These are phyloP conservation scores for Bombus terrestris DNA, from an alignment of 1,140 invertebrate genomes.

Conservation along the genomic window DNA sequence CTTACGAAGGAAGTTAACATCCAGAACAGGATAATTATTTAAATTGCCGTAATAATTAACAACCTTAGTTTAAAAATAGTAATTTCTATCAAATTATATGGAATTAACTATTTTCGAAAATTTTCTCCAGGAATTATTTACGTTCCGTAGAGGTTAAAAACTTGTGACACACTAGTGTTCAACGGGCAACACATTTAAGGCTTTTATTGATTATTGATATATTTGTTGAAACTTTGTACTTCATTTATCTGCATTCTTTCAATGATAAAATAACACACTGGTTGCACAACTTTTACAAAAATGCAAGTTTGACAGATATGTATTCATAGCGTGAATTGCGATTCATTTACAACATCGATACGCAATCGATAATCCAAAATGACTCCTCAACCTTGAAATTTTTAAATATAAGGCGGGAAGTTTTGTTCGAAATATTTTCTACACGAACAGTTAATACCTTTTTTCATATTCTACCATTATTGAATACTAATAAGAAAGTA, in stretches of 20 bases:
- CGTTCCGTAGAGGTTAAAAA: conserved; percentile 22
- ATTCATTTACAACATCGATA: not conserved
- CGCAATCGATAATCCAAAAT: not conserved
- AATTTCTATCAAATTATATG: no score
- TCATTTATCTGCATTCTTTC: not conserved
- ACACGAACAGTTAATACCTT: not conserved
- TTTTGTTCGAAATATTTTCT: not conserved
- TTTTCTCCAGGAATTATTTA: not conserved
- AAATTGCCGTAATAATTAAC: not conserved
- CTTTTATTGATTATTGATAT: not conserved
- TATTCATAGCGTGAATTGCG: not conserved
- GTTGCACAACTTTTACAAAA: not conserved
- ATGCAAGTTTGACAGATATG: not conserved
- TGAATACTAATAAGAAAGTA: not conserved
- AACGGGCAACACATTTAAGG: not conserved
- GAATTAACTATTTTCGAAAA: not conserved
- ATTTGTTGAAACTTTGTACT: not conserved
- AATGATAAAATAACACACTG: not conserved
- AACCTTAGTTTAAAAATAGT: not conserved
- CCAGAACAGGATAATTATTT: not conserved
- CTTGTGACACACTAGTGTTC: not conserved
- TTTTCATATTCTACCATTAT: not conserved
- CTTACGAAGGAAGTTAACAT: not conserved
- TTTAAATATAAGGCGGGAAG: not conserved
- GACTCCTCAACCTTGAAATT: not conserved